Conservation (phyloP, 2,888 invertebrate genomes). For the Meteorus cinctellus region DNA sequence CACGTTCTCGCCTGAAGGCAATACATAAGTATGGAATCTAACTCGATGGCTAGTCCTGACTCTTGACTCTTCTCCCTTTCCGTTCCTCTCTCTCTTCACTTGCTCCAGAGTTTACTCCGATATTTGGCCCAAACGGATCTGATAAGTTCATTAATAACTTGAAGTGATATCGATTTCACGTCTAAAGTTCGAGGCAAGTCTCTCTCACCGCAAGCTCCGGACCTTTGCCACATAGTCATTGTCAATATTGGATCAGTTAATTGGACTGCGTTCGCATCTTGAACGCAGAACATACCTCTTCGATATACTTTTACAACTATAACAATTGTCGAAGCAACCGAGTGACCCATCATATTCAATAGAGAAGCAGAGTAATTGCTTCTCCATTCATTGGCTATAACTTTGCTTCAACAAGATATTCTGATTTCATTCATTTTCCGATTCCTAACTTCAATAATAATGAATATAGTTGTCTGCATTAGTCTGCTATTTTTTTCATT, state of each 20-base stretch:
- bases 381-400: neutral
- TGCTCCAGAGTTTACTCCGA: constrained; percentile 28
- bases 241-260: constrained; percentile 41
- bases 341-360: constrained; percentile 4
- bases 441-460: too few species aligned
- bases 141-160: constrained; percentile 47
- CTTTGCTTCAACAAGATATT: too few species aligned
- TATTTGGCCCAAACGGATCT: constrained; percentile 37
- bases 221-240: constrained; percentile 11
- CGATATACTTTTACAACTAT: neutral
- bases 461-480: too few species aligned
- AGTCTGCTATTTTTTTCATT: too few species aligned
- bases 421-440: too few species aligned
- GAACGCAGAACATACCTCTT: constrained; percentile 23
- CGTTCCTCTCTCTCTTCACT: constrained; percentile 10
- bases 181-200: constrained; percentile 30
- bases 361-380: neutral
- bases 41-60: neutral
- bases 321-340: constrained; percentile 19
- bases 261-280: constrained; percentile 33
- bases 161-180: constrained; percentile 25
- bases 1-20: constrained; percentile 30
- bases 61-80: constrained; percentile 6
- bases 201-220: neutral
- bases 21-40: neutral